Base-by-base conservation (phyloP, 2,797 vertebrate genomes). In the Sebastes minor region DNA sequence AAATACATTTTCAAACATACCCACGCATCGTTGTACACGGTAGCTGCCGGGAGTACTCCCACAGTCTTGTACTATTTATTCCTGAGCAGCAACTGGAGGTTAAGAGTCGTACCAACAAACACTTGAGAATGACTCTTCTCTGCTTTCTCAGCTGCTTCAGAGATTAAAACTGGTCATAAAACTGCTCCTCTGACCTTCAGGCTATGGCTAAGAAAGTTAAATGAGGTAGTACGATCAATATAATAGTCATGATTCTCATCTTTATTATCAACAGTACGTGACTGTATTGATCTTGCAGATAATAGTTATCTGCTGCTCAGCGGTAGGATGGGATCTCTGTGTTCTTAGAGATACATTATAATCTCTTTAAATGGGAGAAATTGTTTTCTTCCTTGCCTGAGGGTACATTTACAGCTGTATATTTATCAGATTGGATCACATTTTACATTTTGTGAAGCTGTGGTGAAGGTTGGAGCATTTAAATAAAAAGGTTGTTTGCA, bases 1-100 rank as follows among this genome's bases (percentile, higher is more conserved):
- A 88, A 83, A 89, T 33, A 88, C 23, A 87, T 85, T 78, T 83
- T 84, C 64, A 74, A 67, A 3, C 16, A 27, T 28, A 57, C 74
- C 80, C 85, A 91, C 61, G 55, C 82, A 81, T 62, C 42, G 20
- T n/a, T 74, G 56, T 72, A 64, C 68, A 27, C 52, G 55, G 71
- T 74, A 82, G 76, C 75, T 66, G 71, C 69, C 2, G 64, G 33
- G 70, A 71, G 32, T 8, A 33, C 81, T 80, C 86, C 75, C 84
- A 80, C 88, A 61, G 83, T 76, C 66, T 62, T 85, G 63, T 57
- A 22, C 63, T 82, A 62, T 84, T 86, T 74, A 78, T 81, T 78
- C 52, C 72, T 60, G 63, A 84, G 81, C 56, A 80, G 67, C 84
- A 84, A 77, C 80, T 81, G 74, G 63, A 90, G 80, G 78, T 85